Conservation (phyloP, 2,113 vertebrate species). For the Seriola quinqueradiata region DNA sequence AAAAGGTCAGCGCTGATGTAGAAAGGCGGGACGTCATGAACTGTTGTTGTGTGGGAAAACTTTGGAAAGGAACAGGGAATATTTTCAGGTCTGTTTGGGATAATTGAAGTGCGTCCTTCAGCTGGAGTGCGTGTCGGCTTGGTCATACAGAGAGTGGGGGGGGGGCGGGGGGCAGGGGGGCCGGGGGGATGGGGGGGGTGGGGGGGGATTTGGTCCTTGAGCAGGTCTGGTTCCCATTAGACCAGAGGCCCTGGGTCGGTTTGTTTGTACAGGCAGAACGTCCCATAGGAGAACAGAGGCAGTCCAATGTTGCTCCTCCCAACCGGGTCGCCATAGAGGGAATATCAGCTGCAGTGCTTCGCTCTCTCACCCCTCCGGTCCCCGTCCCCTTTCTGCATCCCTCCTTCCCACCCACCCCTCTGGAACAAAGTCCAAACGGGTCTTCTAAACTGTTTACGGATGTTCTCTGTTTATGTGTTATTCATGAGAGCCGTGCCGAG, state of each 20-base stretch:
- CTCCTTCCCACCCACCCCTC: constrained; percentile 71
- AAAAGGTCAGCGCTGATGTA: constrained; percentile 68
- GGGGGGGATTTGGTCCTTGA: constrained; percentile 67
- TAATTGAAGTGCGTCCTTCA: constrained; percentile 85
- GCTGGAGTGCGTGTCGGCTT: constrained; percentile 72
- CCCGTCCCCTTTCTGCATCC: constrained; percentile 40
- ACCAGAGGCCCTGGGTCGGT: constrained; percentile 76
- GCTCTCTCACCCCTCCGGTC: constrained; percentile 60
- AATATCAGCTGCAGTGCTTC: constrained; percentile 77
- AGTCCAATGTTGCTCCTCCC: constrained; percentile 79
- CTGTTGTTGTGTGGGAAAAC: constrained; percentile 77
- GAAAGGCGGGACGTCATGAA: constrained; percentile 61
- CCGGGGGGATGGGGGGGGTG: constrained; percentile 12
- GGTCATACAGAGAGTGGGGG: constrained; percentile 39
- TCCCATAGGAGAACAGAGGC: constrained; percentile 80
- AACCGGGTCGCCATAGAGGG: constrained; percentile 55
- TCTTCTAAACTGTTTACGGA: constrained; percentile 79
- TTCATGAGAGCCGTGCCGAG: constrained; percentile 60
- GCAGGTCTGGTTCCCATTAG: constrained; percentile 89
- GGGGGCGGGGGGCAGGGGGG: background rate
- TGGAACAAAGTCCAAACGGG: constrained; percentile 73
- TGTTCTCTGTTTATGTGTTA: constrained; percentile 79
- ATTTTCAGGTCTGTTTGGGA: constrained; percentile 87
- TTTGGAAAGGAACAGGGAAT: constrained; percentile 68
- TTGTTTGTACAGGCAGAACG: constrained; percentile 83